Conservation (phyloP, 1,140 invertebrate genomes). For the Drosophila subpulchrella region DNA sequence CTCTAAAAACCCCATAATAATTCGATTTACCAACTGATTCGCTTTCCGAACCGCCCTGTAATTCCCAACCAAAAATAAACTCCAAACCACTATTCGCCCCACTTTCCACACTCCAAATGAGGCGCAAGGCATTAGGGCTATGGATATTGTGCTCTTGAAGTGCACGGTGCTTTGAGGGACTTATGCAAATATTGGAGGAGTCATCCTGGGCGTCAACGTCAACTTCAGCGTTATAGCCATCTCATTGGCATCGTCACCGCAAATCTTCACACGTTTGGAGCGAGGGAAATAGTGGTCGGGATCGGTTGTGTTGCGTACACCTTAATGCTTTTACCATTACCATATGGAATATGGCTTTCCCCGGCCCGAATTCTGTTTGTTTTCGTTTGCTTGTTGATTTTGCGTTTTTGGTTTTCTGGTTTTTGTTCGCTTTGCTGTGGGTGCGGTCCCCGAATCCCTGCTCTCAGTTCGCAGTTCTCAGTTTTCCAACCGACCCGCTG, state of each 20-base stretch:
- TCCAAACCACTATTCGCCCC: background rate
- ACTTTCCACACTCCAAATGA: conserved; percentile 21
- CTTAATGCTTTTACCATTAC: conserved; percentile 80
- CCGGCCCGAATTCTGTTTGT: conserved; percentile 20
- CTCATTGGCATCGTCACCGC: conserved; percentile 69
- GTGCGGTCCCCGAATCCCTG: conserved; percentile 9
- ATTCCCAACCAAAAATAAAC: background rate
- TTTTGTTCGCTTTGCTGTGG: conserved; percentile 68
- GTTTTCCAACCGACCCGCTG: conserved; percentile 32
- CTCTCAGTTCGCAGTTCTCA: background rate
- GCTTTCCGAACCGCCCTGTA: background rate
- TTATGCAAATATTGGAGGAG: conserved; percentile 78
- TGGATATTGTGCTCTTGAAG: conserved; percentile 59
- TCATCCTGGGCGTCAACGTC: conserved; percentile 40
- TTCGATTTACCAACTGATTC: background rate
- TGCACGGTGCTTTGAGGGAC: conserved; percentile 63
- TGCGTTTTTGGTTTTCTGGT: conserved; percentile 70
- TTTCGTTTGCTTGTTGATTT: conserved; percentile 73
- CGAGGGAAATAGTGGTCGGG: conserved; percentile 5
- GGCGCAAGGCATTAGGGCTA: conserved; percentile 46
- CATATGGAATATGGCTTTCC: conserved; percentile 56
- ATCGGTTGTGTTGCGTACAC: conserved; percentile 49
- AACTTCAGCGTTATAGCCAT: conserved; percentile 36
- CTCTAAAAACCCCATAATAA: background rate
- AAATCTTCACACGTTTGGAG: conserved; percentile 54